Base-by-base conservation (phyloP, 2,888 invertebrate genomes). In the Electrophaes corylata region DNA sequence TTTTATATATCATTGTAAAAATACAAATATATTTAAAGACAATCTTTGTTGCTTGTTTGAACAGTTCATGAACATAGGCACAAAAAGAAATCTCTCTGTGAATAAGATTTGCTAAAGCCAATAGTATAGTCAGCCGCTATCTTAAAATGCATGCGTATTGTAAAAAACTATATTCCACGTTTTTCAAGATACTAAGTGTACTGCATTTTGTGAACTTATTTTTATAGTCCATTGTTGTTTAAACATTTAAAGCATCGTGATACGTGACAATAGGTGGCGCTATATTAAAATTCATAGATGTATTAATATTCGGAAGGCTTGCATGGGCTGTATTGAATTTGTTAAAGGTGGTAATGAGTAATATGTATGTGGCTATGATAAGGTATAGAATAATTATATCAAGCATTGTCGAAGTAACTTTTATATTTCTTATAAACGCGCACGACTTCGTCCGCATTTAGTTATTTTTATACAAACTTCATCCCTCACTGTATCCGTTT, bases 191-290 rank as follows among this genome's bases (percentile, higher is more conserved):
- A n/a, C n/a, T n/a, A 16, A 29, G 0, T 14, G 14, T 12, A 14
- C 11, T 39, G 39, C 19, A 19, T 39, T 39, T 19, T 6, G 19
- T 29, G 11, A 39, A 39, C 18, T 10, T 39, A 16, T 16, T 39
- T 26, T 44, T 29, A 44, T 44, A 16, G 14, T n/a, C 44, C 4
- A n/a, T 23, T 37, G 19, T 14, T 37, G 37, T 14, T 4, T 10
- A n/a, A 23, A 20, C 10, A 44, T 41, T 18, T 26, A 31, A 16
- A 3, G 3, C n/a, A n/a, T 18, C 16, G n/a, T n/a, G n/a, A 10
- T 49, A 49, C 49, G 49, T 49, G 56, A 39, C 11, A 20, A 54
- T 60, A 53, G 57, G 50, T 44, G 60, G 62, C 62, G 65, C 58
- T 60, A 3, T 40, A 58, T 53, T 57, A 43, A 47, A 35, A 53